Evolutionary conservation across 2,888 invertebrate genomes (phyloP).

Genomic region (Autographa pulchrina): DNA sequence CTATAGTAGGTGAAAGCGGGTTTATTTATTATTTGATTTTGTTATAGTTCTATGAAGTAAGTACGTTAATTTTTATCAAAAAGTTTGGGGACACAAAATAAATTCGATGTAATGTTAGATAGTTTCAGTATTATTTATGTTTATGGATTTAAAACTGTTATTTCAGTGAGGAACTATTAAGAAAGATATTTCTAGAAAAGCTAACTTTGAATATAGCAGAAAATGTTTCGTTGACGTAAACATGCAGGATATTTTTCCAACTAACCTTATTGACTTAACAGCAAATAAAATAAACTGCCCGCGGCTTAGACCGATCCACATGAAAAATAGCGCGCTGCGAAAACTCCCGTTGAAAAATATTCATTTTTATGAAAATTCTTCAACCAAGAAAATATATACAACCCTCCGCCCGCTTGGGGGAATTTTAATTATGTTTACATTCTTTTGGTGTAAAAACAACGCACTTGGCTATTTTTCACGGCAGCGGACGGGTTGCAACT

Average conservation of each 20-base stretch:
- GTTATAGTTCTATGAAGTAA: no score
- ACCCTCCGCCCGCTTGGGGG: constrained; percentile 53
- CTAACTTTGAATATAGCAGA: not conserved
- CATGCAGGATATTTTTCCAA: constrained; percentile 29
- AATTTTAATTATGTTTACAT: constrained; percentile 83
- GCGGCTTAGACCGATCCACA: constrained; percentile 28
- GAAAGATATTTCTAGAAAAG: no score
- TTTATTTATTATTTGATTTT: no score
- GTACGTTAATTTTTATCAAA: no score
- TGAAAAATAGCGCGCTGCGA: constrained; percentile 42
- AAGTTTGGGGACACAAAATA: no score
- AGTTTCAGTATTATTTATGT: no score
- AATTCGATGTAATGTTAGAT: no score
- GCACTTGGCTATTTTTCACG: constrained; percentile 70
- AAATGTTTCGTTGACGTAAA: not conserved
- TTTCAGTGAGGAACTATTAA: no score
- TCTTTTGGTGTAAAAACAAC: constrained; percentile 70
- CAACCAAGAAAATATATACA: constrained; percentile 53
- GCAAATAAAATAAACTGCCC: constrained; percentile 42
- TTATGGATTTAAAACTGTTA: no score
- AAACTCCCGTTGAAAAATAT: constrained; percentile 35
- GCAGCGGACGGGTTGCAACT: constrained; percentile 53
- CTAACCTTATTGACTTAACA: constrained; percentile 47
- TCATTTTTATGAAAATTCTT: constrained; percentile 57
- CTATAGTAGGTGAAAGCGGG: no score